phyloP scores from a whole-genome alignment of 1,140 invertebrate species.

The Drosophila neocordata region DNA sequence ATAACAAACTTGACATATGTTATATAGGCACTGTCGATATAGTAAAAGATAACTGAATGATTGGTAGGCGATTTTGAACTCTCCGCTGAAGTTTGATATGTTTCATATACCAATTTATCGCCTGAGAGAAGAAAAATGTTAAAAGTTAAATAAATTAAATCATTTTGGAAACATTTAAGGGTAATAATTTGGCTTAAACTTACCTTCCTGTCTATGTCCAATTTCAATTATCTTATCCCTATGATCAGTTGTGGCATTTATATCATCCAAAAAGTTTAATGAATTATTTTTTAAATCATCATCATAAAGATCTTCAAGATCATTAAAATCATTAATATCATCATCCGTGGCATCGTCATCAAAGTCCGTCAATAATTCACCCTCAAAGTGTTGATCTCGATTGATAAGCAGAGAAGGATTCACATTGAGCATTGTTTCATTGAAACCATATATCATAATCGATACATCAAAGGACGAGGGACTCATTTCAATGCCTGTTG shows the following conservation, averaged over 20 bases:
- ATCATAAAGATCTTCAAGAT: neutral
- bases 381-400: slow-evolving; percentile 58
- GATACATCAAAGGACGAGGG: slow-evolving; percentile 50
- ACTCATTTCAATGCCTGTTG: too few species aligned
- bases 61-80: slow-evolving; percentile 17
- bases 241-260: slow-evolving; percentile 46
- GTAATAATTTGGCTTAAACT: too few species aligned
- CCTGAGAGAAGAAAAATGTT: slow-evolving; percentile 44
- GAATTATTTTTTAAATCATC: neutral
- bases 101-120: slow-evolving; percentile 62
- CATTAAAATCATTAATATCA: slow-evolving; percentile 20
- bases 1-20: slow-evolving; percentile 72
- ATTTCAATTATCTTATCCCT: slow-evolving; percentile 66
- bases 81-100: slow-evolving; percentile 47
- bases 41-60: slow-evolving; percentile 63
- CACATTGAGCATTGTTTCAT: slow-evolving; percentile 39
- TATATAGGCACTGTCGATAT: slow-evolving; percentile 65
- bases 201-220: slow-evolving; percentile 63
- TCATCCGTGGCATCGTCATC: slow-evolving; percentile 6
- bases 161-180: too few species aligned
- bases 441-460: slow-evolving; percentile 67
- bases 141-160: too few species aligned
- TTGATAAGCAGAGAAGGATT: slow-evolving; percentile 56
- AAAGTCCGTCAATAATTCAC: slow-evolving; percentile 28
- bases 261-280: neutral